Percentiles rank a stretch among this genome's conserved stretches.
These are phyloP conservation scores for Eucidaris tribuloides DNA, from an alignment of 35 echinoderm and acorn worm genomes.

Conservation along the genomic window DNA sequence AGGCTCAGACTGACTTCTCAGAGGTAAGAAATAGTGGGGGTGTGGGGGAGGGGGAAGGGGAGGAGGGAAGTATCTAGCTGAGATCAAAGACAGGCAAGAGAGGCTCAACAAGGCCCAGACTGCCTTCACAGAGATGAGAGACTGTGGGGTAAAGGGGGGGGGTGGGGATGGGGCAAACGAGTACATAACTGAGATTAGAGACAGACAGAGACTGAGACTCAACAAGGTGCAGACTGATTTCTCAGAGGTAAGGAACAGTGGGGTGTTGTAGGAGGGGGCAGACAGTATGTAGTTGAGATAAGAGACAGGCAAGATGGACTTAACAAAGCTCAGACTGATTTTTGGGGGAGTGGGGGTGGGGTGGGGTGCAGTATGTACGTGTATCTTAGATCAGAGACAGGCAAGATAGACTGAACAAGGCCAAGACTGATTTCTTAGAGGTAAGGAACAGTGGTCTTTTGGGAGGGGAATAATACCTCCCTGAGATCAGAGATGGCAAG, in stretches of 20 bases:
- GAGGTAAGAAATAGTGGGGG: constrained; percentile 37
- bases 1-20: constrained; percentile 8
- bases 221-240: too few relatives aligned
- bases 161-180: background rate
- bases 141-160: background rate
- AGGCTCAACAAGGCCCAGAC: constrained; percentile 22
- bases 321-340: too few relatives aligned
- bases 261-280: too few relatives aligned
- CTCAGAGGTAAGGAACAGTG: too few relatives aligned
- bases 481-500: too few relatives aligned
- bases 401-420: constrained; percentile 22
- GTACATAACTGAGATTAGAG: too few relatives aligned
- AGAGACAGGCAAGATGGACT: too few relatives aligned
- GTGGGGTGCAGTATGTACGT: too few relatives aligned
- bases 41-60: background rate
- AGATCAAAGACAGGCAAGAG: constrained; percentile 58
- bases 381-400: constrained; percentile 69
- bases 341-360: too few relatives aligned
- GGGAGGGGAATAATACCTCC: background rate
- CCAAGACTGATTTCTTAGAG: constrained; percentile 17
- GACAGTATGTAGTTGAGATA: too few relatives aligned
- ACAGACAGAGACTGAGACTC: too few relatives aligned
- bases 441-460: background rate
- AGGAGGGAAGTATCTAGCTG: constrained; percentile 23
- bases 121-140: constrained; percentile 24